phyloP scores from a whole-genome alignment of 2,888 invertebrate species.

The Scelioninae gen. 2 region DNA sequence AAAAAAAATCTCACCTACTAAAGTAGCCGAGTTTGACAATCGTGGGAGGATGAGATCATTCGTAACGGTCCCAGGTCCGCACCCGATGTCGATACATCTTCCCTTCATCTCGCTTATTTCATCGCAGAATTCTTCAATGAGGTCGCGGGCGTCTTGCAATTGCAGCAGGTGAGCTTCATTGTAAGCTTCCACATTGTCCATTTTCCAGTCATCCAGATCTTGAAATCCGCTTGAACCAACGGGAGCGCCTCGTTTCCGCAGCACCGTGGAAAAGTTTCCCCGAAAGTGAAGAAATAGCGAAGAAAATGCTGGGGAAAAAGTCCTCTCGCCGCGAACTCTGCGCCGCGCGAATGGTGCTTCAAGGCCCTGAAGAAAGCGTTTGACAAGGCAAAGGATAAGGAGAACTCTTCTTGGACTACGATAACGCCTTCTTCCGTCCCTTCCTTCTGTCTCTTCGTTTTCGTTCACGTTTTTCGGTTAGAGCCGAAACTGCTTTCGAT shows the following conservation, averaged over 20 bases:
- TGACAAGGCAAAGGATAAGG: slow-evolving; percentile 38
- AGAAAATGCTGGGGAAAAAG: too few species aligned
- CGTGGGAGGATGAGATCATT: slow-evolving; percentile 80
- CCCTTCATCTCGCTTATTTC: slow-evolving; percentile 71
- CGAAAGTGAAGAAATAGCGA: too few species aligned
- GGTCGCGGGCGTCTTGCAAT: slow-evolving; percentile 80
- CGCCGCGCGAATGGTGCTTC: slow-evolving; percentile 14
- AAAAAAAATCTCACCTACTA: slow-evolving; percentile 72
- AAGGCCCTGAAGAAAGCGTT: slow-evolving; percentile 14
- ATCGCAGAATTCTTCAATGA: slow-evolving; percentile 80
- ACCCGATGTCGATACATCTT: slow-evolving; percentile 81
- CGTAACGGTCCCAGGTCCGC: slow-evolving; percentile 84
- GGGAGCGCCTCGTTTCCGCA: background rate
- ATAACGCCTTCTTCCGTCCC: slow-evolving; percentile 54
- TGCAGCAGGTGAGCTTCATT: slow-evolving; percentile 82
- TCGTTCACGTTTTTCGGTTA: slow-evolving; percentile 58
- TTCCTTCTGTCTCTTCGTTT: slow-evolving; percentile 49
- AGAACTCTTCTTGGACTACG: slow-evolving; percentile 46
- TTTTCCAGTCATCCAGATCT: slow-evolving; percentile 56
- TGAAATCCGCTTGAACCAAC: background rate
- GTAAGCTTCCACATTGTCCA: slow-evolving; percentile 76
- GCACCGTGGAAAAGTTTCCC: too few species aligned
- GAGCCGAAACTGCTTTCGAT: slow-evolving; percentile 61
- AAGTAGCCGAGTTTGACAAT: slow-evolving; percentile 77
- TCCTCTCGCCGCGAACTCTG: background rate